Conservation (phyloP, 2,888 invertebrate genomes). For the Hirtodrosophila duncani region DNA sequence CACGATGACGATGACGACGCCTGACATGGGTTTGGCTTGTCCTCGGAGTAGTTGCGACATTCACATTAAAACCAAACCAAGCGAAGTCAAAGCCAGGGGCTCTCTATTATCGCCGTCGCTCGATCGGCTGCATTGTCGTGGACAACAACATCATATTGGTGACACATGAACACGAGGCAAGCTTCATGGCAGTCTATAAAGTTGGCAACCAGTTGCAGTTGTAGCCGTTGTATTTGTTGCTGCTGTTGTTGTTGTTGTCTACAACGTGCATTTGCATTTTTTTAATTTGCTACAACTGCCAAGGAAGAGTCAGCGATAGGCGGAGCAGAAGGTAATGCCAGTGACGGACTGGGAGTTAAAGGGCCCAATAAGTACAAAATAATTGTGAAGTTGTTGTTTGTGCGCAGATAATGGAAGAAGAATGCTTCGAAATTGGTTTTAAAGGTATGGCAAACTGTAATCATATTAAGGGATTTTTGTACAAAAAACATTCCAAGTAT, state of each 20-base stretch:
- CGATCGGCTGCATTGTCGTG: constrained; percentile 45
- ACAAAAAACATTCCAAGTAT: no score
- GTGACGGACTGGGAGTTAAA: constrained; percentile 1
- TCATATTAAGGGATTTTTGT: no score
- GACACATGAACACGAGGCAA: constrained; percentile 65
- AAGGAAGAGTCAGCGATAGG: background rate
- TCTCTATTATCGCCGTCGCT: constrained; percentile 58
- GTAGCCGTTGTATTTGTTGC: constrained; percentile 13
- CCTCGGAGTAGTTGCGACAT: constrained; percentile 11
- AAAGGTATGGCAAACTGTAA: no score
- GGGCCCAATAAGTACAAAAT: no score
- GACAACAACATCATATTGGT: constrained; percentile 63
- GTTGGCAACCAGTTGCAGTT: constrained; percentile 44
- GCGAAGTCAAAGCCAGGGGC: no score
- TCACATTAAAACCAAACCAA: no score
- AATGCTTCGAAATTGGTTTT: no score
- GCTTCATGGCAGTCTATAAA: constrained; percentile 48
- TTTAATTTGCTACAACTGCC: constrained; percentile 58
- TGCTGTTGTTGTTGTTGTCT: constrained; percentile 1
- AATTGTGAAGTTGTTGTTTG: constrained; percentile 13
- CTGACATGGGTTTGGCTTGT: constrained; percentile 46
- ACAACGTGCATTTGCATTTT: constrained; percentile 67
- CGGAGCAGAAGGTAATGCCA: constrained; percentile 29
- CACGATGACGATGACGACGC: no score
- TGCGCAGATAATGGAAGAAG: no score